Conservation (phyloP, 2,113 vertebrate species). For the Hyperoodon ampullatus region DNA sequence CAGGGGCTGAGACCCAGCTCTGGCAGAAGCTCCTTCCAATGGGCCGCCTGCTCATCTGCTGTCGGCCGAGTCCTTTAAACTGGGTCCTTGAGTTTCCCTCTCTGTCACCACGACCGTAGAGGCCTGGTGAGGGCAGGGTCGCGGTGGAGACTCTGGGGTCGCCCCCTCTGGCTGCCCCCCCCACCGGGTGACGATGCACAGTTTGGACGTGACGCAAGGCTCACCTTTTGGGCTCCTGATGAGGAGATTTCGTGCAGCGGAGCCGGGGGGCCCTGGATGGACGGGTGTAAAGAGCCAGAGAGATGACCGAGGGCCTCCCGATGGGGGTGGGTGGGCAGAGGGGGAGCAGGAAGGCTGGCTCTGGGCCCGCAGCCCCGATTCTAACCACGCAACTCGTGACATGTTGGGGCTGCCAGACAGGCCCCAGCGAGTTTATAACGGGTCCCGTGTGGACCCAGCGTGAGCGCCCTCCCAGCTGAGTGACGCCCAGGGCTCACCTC, state of each 20-base stretch:
- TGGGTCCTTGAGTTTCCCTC: background rate
- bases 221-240: background rate
- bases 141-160: background rate
- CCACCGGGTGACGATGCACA: accelerated
- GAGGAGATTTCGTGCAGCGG: background rate
- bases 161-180: accelerated
- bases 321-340: too few relatives aligned
- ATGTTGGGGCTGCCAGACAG: accelerated
- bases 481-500: background rate
- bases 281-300: background rate
- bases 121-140: background rate
- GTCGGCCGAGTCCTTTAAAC: accelerated
- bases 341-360: background rate
- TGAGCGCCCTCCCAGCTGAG: accelerated
- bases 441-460: background rate
- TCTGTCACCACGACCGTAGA: background rate
- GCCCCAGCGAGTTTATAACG: too few relatives aligned
- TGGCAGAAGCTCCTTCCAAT: background rate
- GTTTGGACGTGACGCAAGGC: background rate
- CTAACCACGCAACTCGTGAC: accelerated
- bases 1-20: background rate
- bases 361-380: background rate
- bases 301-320: accelerated
- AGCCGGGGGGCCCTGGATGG: background rate
- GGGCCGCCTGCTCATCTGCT: accelerated